phyloP scores from a whole-genome alignment of 2,797 vertebrate genomes.

The Dermochelys coriacea region DNA sequence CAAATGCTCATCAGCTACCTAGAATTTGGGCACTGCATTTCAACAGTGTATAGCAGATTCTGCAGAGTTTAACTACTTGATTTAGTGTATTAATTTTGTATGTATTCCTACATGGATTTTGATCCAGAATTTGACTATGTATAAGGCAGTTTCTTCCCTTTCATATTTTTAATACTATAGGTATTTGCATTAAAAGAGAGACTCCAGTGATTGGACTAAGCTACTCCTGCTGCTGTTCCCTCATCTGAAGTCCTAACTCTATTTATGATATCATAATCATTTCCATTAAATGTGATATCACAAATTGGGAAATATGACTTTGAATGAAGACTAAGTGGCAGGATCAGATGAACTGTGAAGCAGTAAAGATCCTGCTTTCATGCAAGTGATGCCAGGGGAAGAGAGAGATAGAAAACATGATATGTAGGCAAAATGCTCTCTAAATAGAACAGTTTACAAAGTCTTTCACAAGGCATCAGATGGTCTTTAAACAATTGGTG shows the following conservation, averaged over 20 bases:
- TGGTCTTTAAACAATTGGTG: neutral
- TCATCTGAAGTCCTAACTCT: neutral
- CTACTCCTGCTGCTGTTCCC: neutral
- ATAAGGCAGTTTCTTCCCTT: neutral
- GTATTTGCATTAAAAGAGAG: neutral
- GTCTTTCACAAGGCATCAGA: neutral
- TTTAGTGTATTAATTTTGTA: neutral
- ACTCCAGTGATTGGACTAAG: neutral
- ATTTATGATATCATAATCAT: neutral
- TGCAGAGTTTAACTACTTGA: neutral
- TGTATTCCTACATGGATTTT: neutral
- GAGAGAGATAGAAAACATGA: neutral
- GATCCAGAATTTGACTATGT: neutral
- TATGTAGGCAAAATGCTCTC: neutral
- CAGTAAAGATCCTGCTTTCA: neutral
- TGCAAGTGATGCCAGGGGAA: neutral
- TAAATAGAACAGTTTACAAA: neutral
- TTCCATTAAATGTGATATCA: neutral
- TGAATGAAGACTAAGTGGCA: neutral
- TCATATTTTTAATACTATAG: neutral
- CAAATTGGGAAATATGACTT: neutral
- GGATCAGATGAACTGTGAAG: neutral
- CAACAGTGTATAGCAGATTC: neutral
- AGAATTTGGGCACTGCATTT: neutral
- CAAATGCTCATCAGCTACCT: neutral